phyloP scores from a whole-genome alignment of 30 jellyfish, hydroid and myxozoan genomes.

The Rhopilema esculentum region DNA sequence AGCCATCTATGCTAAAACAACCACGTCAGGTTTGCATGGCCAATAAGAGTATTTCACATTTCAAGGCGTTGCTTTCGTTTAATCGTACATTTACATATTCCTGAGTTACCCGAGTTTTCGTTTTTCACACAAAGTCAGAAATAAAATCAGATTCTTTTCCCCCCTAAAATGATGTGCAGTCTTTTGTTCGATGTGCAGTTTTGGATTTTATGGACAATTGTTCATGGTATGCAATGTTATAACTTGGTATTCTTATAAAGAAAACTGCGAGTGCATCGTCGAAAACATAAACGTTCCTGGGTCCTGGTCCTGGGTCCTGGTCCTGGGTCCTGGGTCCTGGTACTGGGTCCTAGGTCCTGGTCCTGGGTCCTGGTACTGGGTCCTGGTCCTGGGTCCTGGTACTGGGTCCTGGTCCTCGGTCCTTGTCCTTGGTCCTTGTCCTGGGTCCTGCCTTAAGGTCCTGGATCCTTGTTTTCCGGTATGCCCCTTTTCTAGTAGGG shows the following conservation, averaged over 20 bases:
- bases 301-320: constrained; percentile 3
- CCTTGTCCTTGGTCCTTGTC: background rate
- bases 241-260: background rate
- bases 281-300: background rate
- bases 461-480: constrained; percentile 8
- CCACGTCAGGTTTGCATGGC: background rate
- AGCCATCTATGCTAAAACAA: background rate
- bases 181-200: background rate
- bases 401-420: background rate
- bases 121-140: background rate
- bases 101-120: background rate
- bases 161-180: background rate
- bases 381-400: background rate
- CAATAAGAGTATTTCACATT: background rate
- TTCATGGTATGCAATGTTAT: background rate
- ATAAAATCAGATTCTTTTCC: background rate
- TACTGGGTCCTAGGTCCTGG: background rate
- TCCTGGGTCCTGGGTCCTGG: background rate
- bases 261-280: background rate
- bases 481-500: background rate
- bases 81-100: background rate
- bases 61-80: background rate
- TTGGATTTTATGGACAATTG: background rate
- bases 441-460: constrained; percentile 27
- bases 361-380: background rate